Percentiles rank a stretch among this genome's conserved stretches.
phyloP scores from a whole-genome alignment of 2,797 vertebrate species.

The Hapalemur alaotrensis region DNA sequence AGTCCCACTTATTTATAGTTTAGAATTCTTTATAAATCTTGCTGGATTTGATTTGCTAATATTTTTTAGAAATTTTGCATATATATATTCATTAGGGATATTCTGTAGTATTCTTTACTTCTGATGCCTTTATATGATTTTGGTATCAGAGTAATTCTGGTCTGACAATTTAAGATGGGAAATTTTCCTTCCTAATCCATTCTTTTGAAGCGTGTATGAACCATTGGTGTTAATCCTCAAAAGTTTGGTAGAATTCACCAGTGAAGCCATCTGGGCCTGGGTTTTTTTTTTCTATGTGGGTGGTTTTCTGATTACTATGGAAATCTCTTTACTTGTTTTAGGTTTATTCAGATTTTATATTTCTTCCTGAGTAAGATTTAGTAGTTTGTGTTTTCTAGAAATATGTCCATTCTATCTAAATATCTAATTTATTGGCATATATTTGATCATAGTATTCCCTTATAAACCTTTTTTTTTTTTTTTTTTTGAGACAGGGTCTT shows the following conservation, averaged over 20 bases:
- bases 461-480: not conserved
- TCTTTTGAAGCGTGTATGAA: not conserved
- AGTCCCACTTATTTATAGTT: not conserved
- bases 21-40: not conserved
- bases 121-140: not conserved
- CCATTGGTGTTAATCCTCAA: not conserved
- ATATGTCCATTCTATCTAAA: not conserved
- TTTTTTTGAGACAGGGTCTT: too few species aligned
- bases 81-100: not conserved
- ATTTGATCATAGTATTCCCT: not conserved
- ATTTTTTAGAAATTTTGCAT: not conserved
- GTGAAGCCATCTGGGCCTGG: not conserved
- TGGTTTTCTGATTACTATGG: not conserved
- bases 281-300: not conserved
- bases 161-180: not conserved
- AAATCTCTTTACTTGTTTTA: not conserved
- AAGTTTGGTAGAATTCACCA: not conserved
- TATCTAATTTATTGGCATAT: not conserved
- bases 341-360: not conserved
- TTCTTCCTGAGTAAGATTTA: not conserved
- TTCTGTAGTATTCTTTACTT: not conserved
- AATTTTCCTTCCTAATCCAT: not conserved
- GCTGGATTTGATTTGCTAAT: not conserved
- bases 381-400: not conserved
- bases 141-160: not conserved